Evolutionary conservation across 1,140 invertebrate genomes (phyloP).

Genomic region (Neodiprion virginianus): DNA sequence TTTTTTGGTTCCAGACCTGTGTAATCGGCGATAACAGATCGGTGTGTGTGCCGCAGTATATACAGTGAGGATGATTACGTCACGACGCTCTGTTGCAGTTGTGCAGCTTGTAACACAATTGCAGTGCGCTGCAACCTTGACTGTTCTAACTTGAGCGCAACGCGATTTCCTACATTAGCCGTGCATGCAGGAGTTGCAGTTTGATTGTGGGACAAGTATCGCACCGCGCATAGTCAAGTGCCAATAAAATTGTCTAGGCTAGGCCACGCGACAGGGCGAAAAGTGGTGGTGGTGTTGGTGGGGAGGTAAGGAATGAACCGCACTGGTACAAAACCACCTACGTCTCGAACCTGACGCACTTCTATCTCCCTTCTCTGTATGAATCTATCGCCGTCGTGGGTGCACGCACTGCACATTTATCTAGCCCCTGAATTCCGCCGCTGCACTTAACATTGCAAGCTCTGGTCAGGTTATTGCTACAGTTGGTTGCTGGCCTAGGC

Average conservation of each 20-base stretch:
- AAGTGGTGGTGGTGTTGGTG: no score
- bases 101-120: neutral
- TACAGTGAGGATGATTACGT: neutral
- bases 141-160: neutral
- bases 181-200: no score
- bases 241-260: neutral
- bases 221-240: neutral
- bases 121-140: neutral
- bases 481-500: constrained; percentile 43
- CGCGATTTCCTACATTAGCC: neutral
- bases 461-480: constrained; percentile 41
- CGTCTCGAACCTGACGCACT: no score
- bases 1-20: no score
- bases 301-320: no score
- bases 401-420: constrained; percentile 23
- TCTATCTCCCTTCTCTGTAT: no score
- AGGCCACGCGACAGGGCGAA: no score
- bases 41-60: no score
- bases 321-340: no score
- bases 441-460: constrained; percentile 40
- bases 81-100: neutral
- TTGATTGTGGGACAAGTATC: no score
- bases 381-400: no score
- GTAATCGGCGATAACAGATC: no score
- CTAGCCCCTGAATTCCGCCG: constrained; percentile 33